A percentile compares a stretch with the other conserved stretches of the same genome.
Conservation (phyloP, 1,140 invertebrate genomes). For the Cataglyphis hispanica region DNA sequence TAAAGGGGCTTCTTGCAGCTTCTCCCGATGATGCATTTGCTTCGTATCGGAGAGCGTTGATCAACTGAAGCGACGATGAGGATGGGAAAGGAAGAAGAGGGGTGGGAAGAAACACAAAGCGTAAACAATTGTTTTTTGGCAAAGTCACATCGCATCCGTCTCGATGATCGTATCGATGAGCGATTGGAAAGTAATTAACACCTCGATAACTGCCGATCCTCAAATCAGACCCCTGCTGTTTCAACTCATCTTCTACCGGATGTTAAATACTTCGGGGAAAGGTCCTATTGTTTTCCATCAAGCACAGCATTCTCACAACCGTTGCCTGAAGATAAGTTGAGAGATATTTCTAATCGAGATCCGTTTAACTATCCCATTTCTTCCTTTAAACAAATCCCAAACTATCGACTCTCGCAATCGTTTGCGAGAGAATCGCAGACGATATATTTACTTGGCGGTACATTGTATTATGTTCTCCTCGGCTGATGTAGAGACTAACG, state of each 20-base stretch:
- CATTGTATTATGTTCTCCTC: slow-evolving; percentile 30
- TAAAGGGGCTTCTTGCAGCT: slow-evolving; percentile 39
- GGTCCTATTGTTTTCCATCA: slow-evolving; percentile 64
- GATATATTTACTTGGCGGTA: slow-evolving; percentile 39
- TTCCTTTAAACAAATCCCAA: neutral
- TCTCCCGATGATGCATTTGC: slow-evolving; percentile 56
- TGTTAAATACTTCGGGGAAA: slow-evolving; percentile 32
- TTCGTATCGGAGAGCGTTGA: slow-evolving; percentile 64
- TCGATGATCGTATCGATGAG: slow-evolving; percentile 16
- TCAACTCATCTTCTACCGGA: slow-evolving; percentile 64
- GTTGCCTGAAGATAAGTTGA: neutral
- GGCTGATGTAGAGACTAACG: slow-evolving; percentile 79
- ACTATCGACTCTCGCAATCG: slow-evolving; percentile 23
- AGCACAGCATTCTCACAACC: slow-evolving; percentile 13
- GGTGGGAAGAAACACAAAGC: slow-evolving; percentile 16
- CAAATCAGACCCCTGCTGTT: slow-evolving; percentile 64
- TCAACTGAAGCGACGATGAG: slow-evolving; percentile 59
- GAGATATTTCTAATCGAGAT: slow-evolving; percentile 6
- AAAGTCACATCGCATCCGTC: slow-evolving; percentile 65
- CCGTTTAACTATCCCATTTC: neutral
- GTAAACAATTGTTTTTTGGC: slow-evolving; percentile 61
- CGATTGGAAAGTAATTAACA: slow-evolving; percentile 74
- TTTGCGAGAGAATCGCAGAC: slow-evolving; percentile 42
- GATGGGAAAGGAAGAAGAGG: too few species aligned
- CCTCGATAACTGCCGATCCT: slow-evolving; percentile 52